phyloP scores from a whole-genome alignment of 1,140 invertebrate species.

The Drosophila ananassae region DNA sequence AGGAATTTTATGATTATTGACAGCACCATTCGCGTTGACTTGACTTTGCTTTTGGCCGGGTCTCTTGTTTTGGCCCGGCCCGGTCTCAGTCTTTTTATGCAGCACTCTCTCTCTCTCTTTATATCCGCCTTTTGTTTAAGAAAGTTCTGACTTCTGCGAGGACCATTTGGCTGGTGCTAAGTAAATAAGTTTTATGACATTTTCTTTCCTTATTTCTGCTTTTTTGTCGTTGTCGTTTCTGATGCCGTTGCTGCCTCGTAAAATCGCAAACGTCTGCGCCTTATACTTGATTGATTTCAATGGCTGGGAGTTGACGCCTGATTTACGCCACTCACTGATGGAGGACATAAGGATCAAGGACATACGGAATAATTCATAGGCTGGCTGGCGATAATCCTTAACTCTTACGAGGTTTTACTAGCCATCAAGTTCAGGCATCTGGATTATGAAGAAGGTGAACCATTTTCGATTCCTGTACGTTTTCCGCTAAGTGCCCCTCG shows the following conservation, averaged over 20 bases:
- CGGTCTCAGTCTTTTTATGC: constrained; percentile 12
- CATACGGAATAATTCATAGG: constrained; percentile 36
- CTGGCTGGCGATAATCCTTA: neutral
- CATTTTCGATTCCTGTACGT: neutral
- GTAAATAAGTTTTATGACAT: constrained; percentile 82
- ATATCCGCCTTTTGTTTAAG: constrained; percentile 64
- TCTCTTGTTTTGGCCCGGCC: constrained; percentile 17
- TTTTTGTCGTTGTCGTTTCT: constrained; percentile 10
- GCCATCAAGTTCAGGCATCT: neutral
- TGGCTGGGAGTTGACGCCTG: constrained; percentile 30
- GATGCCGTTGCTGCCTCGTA: constrained; percentile 53
- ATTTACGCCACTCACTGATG: constrained; percentile 33
- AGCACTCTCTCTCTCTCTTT: constrained; percentile 55
- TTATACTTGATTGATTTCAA: constrained; percentile 75
- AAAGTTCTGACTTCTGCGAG: constrained; percentile 18
- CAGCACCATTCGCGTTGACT: constrained; percentile 54
- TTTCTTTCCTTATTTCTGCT: constrained; percentile 45
- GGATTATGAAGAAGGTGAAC: neutral
- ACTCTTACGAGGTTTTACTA: constrained; percentile 2
- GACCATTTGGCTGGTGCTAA: constrained; percentile 68
- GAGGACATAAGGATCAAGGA: constrained; percentile 13
- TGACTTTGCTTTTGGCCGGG: constrained; percentile 42
- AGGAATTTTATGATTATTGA: constrained; percentile 75
- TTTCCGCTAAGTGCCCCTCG: neutral
- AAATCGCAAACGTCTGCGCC: constrained; percentile 62